These are phyloP conservation scores for Phalacrocorax brasilianus DNA, from an alignment of 2,113 vertebrate species.

Conservation along the genomic window DNA sequence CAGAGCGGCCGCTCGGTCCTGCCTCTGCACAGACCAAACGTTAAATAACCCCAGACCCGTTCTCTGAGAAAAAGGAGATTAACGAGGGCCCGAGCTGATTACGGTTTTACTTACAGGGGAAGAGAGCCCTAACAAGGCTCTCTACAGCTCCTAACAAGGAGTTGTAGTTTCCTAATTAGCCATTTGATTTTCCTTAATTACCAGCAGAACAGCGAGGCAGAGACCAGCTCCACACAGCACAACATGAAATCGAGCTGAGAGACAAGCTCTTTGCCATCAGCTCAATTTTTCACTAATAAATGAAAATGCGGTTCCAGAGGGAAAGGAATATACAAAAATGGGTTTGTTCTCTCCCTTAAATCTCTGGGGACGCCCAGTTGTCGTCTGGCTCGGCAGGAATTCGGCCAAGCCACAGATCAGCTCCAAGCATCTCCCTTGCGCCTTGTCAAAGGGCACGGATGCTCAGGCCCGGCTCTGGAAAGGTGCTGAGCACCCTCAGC, in stretches of 20 bases:
- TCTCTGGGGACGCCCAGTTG: neutral
- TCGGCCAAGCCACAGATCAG: neutral
- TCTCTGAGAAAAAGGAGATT: neutral
- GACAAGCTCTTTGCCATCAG: neutral
- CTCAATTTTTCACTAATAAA: neutral
- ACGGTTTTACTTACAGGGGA: neutral
- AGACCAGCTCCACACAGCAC: neutral
- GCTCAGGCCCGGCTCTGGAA: neutral
- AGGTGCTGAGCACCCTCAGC: neutral
- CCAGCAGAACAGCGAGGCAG: neutral
- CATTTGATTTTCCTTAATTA: neutral
- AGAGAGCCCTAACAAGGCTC: neutral
- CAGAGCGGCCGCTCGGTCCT: fast-evolving
- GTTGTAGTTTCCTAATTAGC: slow-evolving; percentile 1
- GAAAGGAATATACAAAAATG: neutral
- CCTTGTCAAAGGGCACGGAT: neutral
- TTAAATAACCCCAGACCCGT: neutral
- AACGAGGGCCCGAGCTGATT: neutral
- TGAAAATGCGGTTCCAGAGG: neutral
- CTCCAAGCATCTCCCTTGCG: neutral
- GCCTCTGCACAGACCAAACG: fast-evolving
- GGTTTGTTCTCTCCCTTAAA: neutral
- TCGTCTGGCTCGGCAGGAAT: neutral
- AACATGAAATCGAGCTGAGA: neutral
- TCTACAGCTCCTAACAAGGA: neutral